A percentile compares a stretch with the other conserved stretches of the same genome.
Evolutionary conservation across 2,797 vertebrate genomes (phyloP).

Genomic region (Cossypha dichroa): DNA sequence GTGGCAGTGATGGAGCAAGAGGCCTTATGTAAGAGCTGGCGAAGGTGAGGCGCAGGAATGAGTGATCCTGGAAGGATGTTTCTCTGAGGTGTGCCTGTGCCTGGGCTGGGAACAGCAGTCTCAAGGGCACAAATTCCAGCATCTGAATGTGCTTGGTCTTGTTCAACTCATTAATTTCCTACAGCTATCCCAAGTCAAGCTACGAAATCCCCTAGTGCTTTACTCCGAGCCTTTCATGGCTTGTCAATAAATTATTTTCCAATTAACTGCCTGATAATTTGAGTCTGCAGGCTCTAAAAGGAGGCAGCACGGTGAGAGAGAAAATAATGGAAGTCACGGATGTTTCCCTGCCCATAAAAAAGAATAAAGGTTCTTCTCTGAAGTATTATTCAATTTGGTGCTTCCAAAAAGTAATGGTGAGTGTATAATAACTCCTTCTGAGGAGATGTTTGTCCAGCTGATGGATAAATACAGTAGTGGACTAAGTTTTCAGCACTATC

Average conservation of each 20-base stretch:
- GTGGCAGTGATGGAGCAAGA: constrained; percentile 62
- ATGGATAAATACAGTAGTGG: not conserved
- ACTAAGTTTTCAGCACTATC: not conserved
- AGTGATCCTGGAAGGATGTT: constrained; percentile 61
- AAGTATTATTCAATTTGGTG: not conserved
- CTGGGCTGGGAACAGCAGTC: constrained; percentile 60
- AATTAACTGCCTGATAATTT: constrained; percentile 42
- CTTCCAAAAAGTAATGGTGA: not conserved
- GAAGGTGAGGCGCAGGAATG: constrained; percentile 39
- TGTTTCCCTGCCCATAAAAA: not conserved
- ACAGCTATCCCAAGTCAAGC: constrained; percentile 13
- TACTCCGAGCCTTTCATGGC: not conserved
- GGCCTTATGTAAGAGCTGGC: constrained; percentile 55
- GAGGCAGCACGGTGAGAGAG: not conserved
- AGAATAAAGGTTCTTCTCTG: not conserved
- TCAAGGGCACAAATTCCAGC: constrained; percentile 69
- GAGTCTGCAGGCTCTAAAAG: not conserved
- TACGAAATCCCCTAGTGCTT: not conserved
- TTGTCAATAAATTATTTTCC: constrained; percentile 42
- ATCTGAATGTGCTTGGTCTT: constrained; percentile 67
- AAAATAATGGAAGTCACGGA: not conserved
- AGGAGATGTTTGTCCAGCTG: not conserved
- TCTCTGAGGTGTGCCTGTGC: constrained; percentile 68
- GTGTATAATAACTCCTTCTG: not conserved
- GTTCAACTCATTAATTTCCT: constrained; percentile 60